Conservation (phyloP, 2,113 vertebrate species). For the Pelvicachromis taeniatus region DNA sequence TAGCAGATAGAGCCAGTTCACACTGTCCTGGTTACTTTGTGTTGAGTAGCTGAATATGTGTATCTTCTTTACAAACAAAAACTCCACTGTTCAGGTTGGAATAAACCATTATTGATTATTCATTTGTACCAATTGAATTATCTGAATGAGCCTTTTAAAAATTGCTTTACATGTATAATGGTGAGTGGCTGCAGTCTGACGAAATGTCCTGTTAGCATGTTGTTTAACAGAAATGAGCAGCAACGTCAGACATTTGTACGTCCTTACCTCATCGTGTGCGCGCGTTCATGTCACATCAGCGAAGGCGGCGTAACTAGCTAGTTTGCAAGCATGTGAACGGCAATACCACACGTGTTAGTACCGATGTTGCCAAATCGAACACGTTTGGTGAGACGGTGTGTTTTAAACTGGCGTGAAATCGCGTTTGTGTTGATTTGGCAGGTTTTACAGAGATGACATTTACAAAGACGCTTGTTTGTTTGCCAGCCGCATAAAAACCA, state of each 20-base stretch:
- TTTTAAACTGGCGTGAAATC: not conserved
- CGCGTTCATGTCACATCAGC: not conserved
- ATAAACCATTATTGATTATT: not conserved
- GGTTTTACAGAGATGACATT: not conserved
- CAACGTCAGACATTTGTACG: not conserved
- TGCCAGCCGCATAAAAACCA: not conserved
- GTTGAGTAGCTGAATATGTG: not conserved
- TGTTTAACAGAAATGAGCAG: not conserved
- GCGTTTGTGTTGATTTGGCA: not conserved
- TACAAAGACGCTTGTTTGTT: not conserved
- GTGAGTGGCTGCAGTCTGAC: not conserved
- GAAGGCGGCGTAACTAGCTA: not conserved
- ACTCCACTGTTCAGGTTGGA: not conserved
- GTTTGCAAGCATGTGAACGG: not conserved
- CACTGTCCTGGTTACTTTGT: not conserved
- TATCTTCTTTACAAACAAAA: not conserved
- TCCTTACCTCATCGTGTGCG: conserved; percentile 23
- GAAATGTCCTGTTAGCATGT: not conserved
- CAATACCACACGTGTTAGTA: not conserved
- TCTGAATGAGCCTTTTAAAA: not conserved
- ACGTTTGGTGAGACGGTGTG: not conserved
- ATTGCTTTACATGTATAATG: not conserved
- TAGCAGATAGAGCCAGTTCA: not conserved
- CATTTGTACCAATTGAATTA: not conserved
- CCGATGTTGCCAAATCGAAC: not conserved